Percentiles rank a stretch among this genome's conserved stretches.
phyloP scores from a whole-genome alignment of 2,113 vertebrate genomes.

The Recurvirostra avosetta region DNA sequence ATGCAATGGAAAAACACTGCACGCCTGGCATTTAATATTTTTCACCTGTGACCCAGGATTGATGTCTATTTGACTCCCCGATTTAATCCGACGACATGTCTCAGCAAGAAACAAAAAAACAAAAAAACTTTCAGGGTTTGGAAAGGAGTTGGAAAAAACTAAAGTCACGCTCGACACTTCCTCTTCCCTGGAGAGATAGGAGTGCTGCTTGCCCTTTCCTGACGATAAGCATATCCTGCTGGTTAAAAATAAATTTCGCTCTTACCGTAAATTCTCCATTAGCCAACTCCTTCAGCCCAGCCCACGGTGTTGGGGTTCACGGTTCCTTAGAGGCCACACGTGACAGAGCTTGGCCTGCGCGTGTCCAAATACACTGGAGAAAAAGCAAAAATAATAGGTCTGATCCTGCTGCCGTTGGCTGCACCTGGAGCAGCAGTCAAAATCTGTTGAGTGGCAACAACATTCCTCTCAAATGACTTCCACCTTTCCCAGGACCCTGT shows the following conservation, averaged over 20 bases:
- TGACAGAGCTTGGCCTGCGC: background rate
- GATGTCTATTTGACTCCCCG: background rate
- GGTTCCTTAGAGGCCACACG: background rate
- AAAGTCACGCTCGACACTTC: conserved; percentile 48
- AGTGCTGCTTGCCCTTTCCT: conserved; percentile 66
- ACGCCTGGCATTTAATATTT: background rate
- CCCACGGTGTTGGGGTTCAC: background rate
- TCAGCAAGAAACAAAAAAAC: background rate
- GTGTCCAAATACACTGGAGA: accelerated
- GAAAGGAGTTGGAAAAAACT: conserved; percentile 49
- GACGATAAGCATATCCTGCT: conserved; percentile 66
- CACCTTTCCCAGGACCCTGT: background rate
- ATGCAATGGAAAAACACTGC: conserved; percentile 43
- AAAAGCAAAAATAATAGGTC: background rate
- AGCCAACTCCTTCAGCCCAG: conserved; percentile 29
- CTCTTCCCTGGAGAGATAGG: conserved; percentile 54
- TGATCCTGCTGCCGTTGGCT: background rate
- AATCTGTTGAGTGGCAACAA: background rate
- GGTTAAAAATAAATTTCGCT: conserved; percentile 64
- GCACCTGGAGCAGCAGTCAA: background rate
- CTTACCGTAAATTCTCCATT: conserved; percentile 51
- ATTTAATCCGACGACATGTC: background rate
- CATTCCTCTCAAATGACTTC: background rate
- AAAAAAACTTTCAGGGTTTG: background rate
- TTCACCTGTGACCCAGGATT: conserved; percentile 21